Evolutionary conservation across 2,113 vertebrate species (phyloP), one percentile per base, ranked within the genome.

Genomic region (Myxocyprinus asiaticus): DNA sequence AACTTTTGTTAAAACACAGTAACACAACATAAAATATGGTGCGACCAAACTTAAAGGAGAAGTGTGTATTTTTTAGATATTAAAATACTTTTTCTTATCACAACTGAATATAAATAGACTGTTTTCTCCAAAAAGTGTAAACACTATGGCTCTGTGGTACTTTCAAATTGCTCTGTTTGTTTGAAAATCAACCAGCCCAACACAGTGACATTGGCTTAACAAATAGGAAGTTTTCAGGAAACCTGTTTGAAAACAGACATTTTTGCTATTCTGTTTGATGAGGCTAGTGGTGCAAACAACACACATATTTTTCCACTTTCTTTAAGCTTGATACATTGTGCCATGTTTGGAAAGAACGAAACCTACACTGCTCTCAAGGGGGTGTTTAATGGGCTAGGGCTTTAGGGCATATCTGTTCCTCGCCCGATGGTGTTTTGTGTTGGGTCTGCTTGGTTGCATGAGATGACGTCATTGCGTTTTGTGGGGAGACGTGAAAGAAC

Each of bases 381-480:
- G 77, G 47, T 55, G 11, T 79, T 83, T 68, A 81, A 84, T 59
- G 58, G 79, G 47, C 64, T 50, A 67, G 82, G 33, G 77, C 78
- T 80, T 65, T 58, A 58, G 79, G 79, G 79, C 33, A 81, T 84
- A 84, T 84, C 76, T 8, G 22, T 68, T 81, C 65, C 69, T 63
- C 33, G 22, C 82, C 76, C 74, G 64, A 70, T 33, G 64, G 75
- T 51, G 81, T 84, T 72, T 64, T 63, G 65, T 70, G 79, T 84
- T 76, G 70, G 74, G 83, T 78, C 70, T 81, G 69, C 50, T 53
- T 9, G 47, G 72, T 43, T 71, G 66, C 17, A 80, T 50, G 56
- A 48, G 85, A 87, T 88, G 89, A 72, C 86, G 86, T 84, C 86
- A 89, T 79, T 78, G 87, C 83, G 63, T 53, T 81, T 78, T 12